Evolutionary conservation across 2,113 vertebrate species (phyloP), one percentile per base, ranked within the genome.

Genomic region (Mobula hypostoma): DNA sequence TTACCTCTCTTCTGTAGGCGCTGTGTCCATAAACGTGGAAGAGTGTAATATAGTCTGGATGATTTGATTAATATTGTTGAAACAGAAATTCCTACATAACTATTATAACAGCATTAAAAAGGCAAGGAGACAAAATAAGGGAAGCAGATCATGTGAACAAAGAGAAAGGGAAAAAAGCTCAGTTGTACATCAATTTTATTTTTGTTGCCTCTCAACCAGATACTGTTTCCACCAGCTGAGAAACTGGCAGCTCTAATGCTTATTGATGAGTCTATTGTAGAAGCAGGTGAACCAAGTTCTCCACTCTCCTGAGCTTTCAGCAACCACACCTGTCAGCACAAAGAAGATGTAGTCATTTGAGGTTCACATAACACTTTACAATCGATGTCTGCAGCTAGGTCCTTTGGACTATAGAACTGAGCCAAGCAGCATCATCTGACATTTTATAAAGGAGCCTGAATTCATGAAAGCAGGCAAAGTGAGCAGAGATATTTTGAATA

Each of bases 231-330:
- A 61, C 56, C 11, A 58, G 27, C 56, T 87, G 56, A 85, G 82
- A 85, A 85, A 85, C 21, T 85, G 82, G 48, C 82, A 85, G 48
- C 27, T 40, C 83, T 87, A 87, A 4, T 87, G 56, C 83, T 92
- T 92, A 40, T 7, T 40, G 68, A 70, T 21, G 32, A 19, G 17
- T 70, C 21, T n/a, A 40, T 70, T 72, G 36, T 92, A 92, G 21
- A n/a, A 70, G n/a, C 21, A 32, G 66, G n/a, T 36, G 70, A 9
- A 32, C 88, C 17, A 14, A 29, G 17, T 7, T 12, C 2, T 70
- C 68, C 32, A 70, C 19, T 70, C 66, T 68, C 15, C 88, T 21
- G 17, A 32, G 66, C 36, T 92, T 15, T 92, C 88, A 92, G 68
- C 66, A 92, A 32, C 68, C 63, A 70, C 88, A 24, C 63, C 68